Evolutionary conservation across 2,888 invertebrate genomes (phyloP), one percentile per base, ranked within the genome.

Genomic region (Drosophila demipolita): DNA sequence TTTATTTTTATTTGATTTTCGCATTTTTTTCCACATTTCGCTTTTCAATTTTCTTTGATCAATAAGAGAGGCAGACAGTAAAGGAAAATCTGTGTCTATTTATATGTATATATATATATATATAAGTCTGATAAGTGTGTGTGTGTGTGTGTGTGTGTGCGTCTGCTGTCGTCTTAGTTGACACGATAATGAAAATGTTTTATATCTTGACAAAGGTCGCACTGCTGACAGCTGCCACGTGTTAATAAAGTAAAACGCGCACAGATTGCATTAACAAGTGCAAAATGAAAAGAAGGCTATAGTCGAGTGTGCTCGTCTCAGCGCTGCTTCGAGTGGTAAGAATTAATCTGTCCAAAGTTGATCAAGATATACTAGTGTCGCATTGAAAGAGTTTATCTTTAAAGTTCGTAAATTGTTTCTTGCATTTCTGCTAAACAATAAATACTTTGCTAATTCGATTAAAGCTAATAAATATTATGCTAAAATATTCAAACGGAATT

Each of bases 131-230:
- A 15, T 33, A 45, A 15, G 23, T 35, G 20, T 65, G 17, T 38
- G 15, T 61, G 52, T 20, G 45, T 40, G 36, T 12, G 8, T 33
- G 60, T 52, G 15, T 59, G 71, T 3, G 57, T 40, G 70, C 53
- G 32, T 6, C 61, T 68, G 58, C 53, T 65, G 66, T 67, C 70
- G 52, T 68, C 67, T 55, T 29, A 68, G 49, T 63, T 70, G 69
- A 75, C 70, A 64, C 73, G 76, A 86, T 85, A 84, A 83, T 86
- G 80, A 82, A 71, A 69, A 67, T 63, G 71, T 62, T 67, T 79
- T 36, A 42, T 49, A 45, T 55, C 54, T 54, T 89, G 86, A 84
- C 73, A 79, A 77, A 86, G 85, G 85, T 88, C 55, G 64, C 68
- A 57, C 38, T 63, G 69, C 53, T 70, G 83, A 82, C 83, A 85